Evolutionary conservation across 2,113 vertebrate species (phyloP).

Genomic region (Enhydra lutris): DNA sequence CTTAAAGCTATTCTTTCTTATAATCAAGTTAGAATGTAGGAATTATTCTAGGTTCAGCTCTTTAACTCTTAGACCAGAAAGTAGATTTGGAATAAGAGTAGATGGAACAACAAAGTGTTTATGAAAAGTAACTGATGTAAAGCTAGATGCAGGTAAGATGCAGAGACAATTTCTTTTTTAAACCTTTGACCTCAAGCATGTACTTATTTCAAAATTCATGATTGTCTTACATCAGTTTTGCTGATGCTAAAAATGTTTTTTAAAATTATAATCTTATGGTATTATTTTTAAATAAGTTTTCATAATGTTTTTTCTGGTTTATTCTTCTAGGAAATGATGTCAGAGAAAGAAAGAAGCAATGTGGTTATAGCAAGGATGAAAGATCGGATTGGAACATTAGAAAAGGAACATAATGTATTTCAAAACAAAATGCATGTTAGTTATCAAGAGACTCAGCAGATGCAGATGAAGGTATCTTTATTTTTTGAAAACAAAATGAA

Average conservation of each 20-base stretch:
- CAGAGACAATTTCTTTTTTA: neutral
- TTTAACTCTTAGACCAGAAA: conserved; percentile 29
- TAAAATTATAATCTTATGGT: neutral
- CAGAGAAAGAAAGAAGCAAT: conserved; percentile 92
- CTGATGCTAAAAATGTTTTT: neutral
- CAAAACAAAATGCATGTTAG: conserved; percentile 94
- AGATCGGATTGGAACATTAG: conserved; percentile 90
- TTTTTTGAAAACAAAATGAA: neutral
- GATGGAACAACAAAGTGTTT: neutral
- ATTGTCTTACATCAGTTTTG: neutral
- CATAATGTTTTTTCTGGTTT: conserved; percentile 29
- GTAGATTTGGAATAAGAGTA: conserved; percentile 8
- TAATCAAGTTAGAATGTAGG: conserved; percentile 1
- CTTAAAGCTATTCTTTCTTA: conserved; percentile 32
- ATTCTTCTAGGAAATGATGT: conserved; percentile 89
- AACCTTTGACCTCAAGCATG: neutral
- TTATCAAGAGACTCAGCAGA: conserved; percentile 92
- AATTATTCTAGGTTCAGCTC: neutral
- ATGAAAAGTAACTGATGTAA: neutral
- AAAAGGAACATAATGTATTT: conserved; percentile 92
- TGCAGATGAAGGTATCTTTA: conserved; percentile 92
- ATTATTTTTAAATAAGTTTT: neutral
- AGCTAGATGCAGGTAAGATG: neutral
- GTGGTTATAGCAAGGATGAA: conserved; percentile 90
- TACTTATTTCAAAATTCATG: neutral